These are phyloP conservation scores for Lethenteron camtschaticum DNA, from an alignment of 2,113 vertebrate genomes.

Conservation along the genomic window DNA sequence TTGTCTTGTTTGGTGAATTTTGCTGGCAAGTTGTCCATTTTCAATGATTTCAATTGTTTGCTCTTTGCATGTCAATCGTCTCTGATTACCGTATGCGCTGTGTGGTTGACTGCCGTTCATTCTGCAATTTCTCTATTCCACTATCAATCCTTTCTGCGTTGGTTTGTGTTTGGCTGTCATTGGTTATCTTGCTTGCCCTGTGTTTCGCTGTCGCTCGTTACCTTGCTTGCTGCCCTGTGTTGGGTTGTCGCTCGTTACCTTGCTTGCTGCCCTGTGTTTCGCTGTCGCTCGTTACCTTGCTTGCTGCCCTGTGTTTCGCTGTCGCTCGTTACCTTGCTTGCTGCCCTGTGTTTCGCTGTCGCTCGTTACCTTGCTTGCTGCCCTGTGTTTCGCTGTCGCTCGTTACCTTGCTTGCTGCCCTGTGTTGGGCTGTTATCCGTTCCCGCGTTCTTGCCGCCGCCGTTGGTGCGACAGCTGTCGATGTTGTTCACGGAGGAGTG, in stretches of 20 bases:
- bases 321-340: no score
- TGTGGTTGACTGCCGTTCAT: no score
- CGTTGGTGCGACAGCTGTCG: slow-evolving; percentile 40
- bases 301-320: background rate
- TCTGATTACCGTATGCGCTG: no score
- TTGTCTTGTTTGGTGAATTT: no score
- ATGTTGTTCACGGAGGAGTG: slow-evolving; percentile 98
- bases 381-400: background rate
- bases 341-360: background rate
- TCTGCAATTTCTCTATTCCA: no score
- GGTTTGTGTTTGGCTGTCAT: no score
- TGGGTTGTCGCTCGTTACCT: background rate
- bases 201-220: background rate
- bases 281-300: no score
- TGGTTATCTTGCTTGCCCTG: background rate
- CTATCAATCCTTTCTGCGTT: no score
- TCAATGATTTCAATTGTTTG: no score
- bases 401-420: background rate
- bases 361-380: background rate
- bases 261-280: background rate
- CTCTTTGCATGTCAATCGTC: no score
- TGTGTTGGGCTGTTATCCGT: background rate
- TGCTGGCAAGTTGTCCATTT: no score
- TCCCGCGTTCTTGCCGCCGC: background rate
- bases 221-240: background rate